These are phyloP conservation scores for Rhagonycha fulva DNA, from an alignment of 2,888 invertebrate genomes.

Conservation along the genomic window DNA sequence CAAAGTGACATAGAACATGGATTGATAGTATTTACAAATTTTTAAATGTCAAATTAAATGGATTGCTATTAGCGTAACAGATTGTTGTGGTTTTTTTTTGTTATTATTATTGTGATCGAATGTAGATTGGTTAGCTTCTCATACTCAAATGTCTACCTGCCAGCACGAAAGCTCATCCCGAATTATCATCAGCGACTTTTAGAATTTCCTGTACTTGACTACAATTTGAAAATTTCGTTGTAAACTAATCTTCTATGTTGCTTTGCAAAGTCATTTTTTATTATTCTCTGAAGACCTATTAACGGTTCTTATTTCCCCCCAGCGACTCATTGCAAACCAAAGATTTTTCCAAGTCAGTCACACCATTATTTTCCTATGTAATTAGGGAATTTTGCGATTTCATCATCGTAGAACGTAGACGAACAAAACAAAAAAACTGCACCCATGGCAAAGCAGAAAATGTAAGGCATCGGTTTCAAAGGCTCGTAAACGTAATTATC, in stretches of 20 bases:
- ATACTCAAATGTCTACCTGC: too few relatives aligned
- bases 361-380: neutral
- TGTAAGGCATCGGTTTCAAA: neutral
- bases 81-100: too few relatives aligned
- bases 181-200: too few relatives aligned
- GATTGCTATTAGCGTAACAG: neutral
- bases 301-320: neutral
- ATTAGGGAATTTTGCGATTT: neutral
- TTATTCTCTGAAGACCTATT: neutral
- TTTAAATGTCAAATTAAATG: neutral
- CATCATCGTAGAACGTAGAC: neutral
- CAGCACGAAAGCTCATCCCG: too few relatives aligned
- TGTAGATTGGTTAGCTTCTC: too few relatives aligned
- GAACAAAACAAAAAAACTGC: neutral
- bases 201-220: too few relatives aligned
- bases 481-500: neutral
- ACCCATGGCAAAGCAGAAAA: neutral
- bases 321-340: neutral
- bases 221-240: too few relatives aligned
- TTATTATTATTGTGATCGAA: too few relatives aligned
- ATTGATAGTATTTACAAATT: neutral
- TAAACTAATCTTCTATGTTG: neutral
- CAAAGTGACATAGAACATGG: neutral
- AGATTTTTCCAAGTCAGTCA: neutral
- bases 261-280: neutral